A percentile compares a stretch with the other conserved stretches of the same genome.
These are phyloP conservation scores for Glyptemys insculpta DNA, from an alignment of 2,797 vertebrate genomes.

Conservation along the genomic window DNA sequence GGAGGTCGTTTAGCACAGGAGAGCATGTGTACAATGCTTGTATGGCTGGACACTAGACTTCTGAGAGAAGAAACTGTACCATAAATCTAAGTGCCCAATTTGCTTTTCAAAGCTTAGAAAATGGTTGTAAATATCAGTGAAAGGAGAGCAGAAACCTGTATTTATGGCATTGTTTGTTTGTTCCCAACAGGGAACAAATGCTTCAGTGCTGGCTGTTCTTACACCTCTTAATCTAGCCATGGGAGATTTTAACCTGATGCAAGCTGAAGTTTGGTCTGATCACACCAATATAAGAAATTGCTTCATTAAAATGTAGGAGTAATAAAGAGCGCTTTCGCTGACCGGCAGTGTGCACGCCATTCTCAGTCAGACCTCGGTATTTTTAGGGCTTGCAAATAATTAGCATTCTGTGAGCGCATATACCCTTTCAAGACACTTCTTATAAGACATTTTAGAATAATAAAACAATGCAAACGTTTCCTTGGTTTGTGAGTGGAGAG, in stretches of 20 bases:
- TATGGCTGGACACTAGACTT: not conserved
- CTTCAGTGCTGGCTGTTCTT: not conserved
- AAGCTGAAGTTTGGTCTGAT: not conserved
- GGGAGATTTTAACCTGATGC: not conserved
- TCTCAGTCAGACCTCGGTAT: not conserved
- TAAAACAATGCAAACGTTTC: not conserved
- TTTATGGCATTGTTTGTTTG: not conserved
- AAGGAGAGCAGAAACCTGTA: not conserved
- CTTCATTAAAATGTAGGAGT: conserved; percentile 3
- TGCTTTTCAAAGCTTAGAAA: not conserved
- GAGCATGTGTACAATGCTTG: not conserved
- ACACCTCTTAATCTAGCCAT: not conserved
- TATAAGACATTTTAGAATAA: not conserved
- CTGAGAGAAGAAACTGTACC: not conserved
- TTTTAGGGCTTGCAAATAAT: not conserved
- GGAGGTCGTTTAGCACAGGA: not conserved
- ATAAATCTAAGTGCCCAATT: not conserved
- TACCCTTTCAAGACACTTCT: too few species aligned
- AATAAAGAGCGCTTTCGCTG: not conserved
- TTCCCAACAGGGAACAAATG: not conserved
- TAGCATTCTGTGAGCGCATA: not conserved
- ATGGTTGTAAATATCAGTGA: not conserved
- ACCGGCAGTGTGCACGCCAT: not conserved
- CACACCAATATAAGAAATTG: not conserved
- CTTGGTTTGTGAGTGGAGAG: not conserved